phyloP scores from a whole-genome alignment of 2,113 vertebrate genomes.

The Nycticryphes semicollaris region DNA sequence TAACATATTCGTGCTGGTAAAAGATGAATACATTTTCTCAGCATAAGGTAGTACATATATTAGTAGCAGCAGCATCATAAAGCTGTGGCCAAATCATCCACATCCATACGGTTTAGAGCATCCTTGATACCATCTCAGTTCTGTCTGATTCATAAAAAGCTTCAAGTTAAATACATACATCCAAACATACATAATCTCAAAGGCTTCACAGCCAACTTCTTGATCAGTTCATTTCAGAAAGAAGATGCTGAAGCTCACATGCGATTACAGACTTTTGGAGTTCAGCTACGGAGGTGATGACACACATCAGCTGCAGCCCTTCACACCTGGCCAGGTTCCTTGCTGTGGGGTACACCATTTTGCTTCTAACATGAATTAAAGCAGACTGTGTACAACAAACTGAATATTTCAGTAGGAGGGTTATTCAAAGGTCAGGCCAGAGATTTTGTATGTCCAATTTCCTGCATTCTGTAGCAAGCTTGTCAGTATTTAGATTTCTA shows the following conservation, averaged over 20 bases:
- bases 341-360: neutral
- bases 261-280: neutral
- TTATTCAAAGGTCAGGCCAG: conserved; percentile 63
- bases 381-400: conserved; percentile 52
- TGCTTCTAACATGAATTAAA: conserved; percentile 35
- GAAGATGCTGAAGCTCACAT: neutral
- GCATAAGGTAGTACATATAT: neutral
- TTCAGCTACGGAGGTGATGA: neutral
- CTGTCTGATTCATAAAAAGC: neutral
- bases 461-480: neutral
- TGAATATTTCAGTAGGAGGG: conserved; percentile 37
- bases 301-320: conserved; percentile 17
- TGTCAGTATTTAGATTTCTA: neutral
- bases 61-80: neutral
- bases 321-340: conserved; percentile 7
- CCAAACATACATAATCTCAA: neutral
- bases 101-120: neutral
- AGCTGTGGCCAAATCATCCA: neutral
- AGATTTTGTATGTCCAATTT: neutral
- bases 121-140: neutral
- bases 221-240: neutral
- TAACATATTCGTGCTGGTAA: neutral
- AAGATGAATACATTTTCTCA: neutral
- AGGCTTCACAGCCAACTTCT: neutral
- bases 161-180: neutral